Conservation (phyloP, 1,140 invertebrate species). For the Pogonomyrmex californicus region DNA sequence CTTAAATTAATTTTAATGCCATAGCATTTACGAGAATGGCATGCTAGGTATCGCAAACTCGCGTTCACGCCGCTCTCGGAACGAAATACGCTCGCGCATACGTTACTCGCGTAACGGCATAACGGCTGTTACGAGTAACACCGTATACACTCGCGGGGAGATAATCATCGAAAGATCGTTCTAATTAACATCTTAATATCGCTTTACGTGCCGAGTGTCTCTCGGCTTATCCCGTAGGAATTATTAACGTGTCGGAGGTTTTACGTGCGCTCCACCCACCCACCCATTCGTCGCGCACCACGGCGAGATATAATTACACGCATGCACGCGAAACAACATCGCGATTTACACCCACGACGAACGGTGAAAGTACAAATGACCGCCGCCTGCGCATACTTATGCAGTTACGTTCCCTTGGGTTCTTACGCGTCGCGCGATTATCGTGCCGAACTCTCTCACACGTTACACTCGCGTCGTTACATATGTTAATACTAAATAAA, state of each 20-base stretch:
- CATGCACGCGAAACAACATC: slow-evolving; percentile 60
- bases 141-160: background rate
- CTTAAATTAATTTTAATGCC: background rate
- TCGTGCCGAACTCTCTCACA: slow-evolving; percentile 47
- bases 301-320: slow-evolving; percentile 61
- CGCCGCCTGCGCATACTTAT: slow-evolving; percentile 74
- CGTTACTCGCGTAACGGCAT: background rate
- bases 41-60: background rate
- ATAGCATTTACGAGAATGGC: background rate
- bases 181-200: slow-evolving; percentile 51
- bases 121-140: slow-evolving; percentile 21
- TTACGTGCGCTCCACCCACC: slow-evolving; percentile 38
- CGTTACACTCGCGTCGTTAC: background rate
- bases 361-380: slow-evolving; percentile 76
- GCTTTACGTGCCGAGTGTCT: background rate
- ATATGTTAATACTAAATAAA: slow-evolving; percentile 40
- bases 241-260: slow-evolving; percentile 26
- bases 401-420: slow-evolving; percentile 71
- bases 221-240: background rate
- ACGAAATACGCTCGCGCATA: slow-evolving; percentile 1
- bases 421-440: slow-evolving; percentile 62
- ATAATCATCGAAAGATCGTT: slow-evolving; percentile 14
- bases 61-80: background rate
- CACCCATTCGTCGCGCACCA: slow-evolving; percentile 59
- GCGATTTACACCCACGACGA: slow-evolving; percentile 73